Conservation (phyloP, 2,797 vertebrate species). For the Poecilia gillii region DNA sequence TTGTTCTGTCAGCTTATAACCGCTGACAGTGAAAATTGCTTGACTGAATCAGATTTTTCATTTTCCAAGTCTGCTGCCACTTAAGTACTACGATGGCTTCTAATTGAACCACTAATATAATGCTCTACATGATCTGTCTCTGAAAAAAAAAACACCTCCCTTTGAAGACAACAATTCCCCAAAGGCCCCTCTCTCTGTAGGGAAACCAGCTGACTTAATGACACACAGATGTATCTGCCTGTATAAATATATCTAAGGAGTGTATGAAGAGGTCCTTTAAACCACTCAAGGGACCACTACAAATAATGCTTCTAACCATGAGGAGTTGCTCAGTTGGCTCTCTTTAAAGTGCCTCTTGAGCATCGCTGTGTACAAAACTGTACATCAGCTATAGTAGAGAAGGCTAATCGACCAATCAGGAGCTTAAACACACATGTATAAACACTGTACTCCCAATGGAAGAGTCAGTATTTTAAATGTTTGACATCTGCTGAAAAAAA, state of each 20-base stretch:
- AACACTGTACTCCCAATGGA: slow-evolving; percentile 42
- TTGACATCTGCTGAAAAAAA: slow-evolving; percentile 8
- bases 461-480: slow-evolving; percentile 33
- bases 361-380: slow-evolving; percentile 47
- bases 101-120: slow-evolving; percentile 51
- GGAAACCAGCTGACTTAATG: slow-evolving; percentile 16
- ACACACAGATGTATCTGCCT: slow-evolving; percentile 22
- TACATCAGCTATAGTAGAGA: slow-evolving; percentile 46
- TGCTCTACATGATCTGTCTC: slow-evolving; percentile 25
- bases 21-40: slow-evolving; percentile 58
- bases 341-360: slow-evolving; percentile 56
- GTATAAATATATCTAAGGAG: slow-evolving; percentile 56
- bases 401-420: slow-evolving; percentile 50
- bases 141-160: slow-evolving; percentile 24
- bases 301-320: slow-evolving; percentile 41
- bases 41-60: slow-evolving; percentile 51
- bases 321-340: slow-evolving; percentile 40
- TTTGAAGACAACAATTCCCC: slow-evolving; percentile 25
- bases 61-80: slow-evolving; percentile 54
- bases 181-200: slow-evolving; percentile 12
- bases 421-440: slow-evolving; percentile 28
- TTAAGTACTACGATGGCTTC: slow-evolving; percentile 30
- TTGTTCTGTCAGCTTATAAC: slow-evolving; percentile 50
- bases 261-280: slow-evolving; percentile 35
- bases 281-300: slow-evolving; percentile 49